phyloP scores from a whole-genome alignment of 2,888 invertebrate species.

The Druceiella hillmani region DNA sequence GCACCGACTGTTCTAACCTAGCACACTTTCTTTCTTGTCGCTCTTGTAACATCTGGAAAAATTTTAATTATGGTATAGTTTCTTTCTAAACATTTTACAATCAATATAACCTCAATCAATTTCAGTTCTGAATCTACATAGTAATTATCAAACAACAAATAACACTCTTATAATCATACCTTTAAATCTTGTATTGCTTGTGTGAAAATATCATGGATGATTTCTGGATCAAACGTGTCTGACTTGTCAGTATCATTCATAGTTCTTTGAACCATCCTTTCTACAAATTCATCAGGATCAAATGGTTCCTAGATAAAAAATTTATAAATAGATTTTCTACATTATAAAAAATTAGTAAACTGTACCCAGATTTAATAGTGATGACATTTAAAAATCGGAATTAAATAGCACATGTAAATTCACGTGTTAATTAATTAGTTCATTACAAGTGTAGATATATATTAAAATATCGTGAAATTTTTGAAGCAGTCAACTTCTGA shows the following conservation, averaged over 20 bases:
- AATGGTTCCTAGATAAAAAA: constrained; percentile 77
- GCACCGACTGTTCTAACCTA: constrained; percentile 70
- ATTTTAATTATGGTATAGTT: not conserved
- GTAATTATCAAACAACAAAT: constrained; percentile 6
- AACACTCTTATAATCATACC: constrained; percentile 27
- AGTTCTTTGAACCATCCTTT: constrained; percentile 91
- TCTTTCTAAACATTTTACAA: not conserved
- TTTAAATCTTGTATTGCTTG: constrained; percentile 82
- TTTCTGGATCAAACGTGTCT: constrained; percentile 72
- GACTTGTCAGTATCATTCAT: constrained; percentile 68
- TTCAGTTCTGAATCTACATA: not conserved
- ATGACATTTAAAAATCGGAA: too few species aligned
- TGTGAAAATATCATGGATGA: constrained; percentile 86
- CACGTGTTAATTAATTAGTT: too few species aligned
- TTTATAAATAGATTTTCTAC: constrained; percentile 1
- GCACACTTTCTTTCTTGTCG: constrained; percentile 83
- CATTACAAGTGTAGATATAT: too few species aligned
- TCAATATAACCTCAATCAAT: not conserved
- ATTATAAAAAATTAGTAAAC: constrained; percentile 10
- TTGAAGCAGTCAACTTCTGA: too few species aligned
- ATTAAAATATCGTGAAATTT: too few species aligned
- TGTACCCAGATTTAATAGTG: too few species aligned
- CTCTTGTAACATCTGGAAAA: constrained; percentile 70
- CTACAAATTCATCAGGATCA: constrained; percentile 96
- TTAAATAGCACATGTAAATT: too few species aligned